Conservation (phyloP, 2,888 invertebrate genomes). For the Dicranocentrus wangi region DNA sequence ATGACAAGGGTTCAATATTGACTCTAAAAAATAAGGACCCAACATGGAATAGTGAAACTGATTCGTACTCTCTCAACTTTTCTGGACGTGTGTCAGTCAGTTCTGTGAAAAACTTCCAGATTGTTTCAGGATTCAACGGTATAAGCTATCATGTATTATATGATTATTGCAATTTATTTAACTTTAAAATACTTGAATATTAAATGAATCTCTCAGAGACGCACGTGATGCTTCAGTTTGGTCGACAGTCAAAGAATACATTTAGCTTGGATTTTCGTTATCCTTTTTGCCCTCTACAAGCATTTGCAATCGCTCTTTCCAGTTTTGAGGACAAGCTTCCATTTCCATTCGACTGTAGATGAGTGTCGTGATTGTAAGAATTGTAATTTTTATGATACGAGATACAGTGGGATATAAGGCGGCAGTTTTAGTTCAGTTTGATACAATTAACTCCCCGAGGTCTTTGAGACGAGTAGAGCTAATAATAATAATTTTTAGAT, state of each 20-base stretch:
- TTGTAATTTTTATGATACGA: too few species aligned
- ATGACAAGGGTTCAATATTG: conserved; percentile 4
- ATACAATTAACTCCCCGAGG: too few species aligned
- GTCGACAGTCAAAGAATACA: conserved; percentile 95
- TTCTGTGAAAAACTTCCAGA: conserved; percentile 99
- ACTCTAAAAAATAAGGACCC: conserved; percentile 97
- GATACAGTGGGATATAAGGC: too few species aligned
- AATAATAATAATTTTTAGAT: too few species aligned
- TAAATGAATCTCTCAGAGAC: conserved; percentile 82
- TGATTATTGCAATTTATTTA: too few species aligned
- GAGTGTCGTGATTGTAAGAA: too few species aligned
- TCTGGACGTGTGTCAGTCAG: conserved; percentile 99
- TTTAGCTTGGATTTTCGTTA: conserved; percentile 99
- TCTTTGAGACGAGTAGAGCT: too few species aligned
- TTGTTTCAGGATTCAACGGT: conserved; percentile 97
- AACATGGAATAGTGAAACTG: conserved; percentile 99
- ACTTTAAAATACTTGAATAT: too few species aligned
- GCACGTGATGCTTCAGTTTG: conserved; percentile 99
- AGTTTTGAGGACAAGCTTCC: conserved; percentile 99
- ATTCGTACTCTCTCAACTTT: conserved; percentile 99
- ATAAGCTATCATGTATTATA: too few species aligned
- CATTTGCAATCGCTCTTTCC: conserved; percentile 97
- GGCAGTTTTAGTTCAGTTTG: too few species aligned
- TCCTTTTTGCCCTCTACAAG: conserved; percentile 97
- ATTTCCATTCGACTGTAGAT: conserved; percentile 96